Conservation (phyloP, 2,797 vertebrate genomes). For the Acanthornis magna region DNA sequence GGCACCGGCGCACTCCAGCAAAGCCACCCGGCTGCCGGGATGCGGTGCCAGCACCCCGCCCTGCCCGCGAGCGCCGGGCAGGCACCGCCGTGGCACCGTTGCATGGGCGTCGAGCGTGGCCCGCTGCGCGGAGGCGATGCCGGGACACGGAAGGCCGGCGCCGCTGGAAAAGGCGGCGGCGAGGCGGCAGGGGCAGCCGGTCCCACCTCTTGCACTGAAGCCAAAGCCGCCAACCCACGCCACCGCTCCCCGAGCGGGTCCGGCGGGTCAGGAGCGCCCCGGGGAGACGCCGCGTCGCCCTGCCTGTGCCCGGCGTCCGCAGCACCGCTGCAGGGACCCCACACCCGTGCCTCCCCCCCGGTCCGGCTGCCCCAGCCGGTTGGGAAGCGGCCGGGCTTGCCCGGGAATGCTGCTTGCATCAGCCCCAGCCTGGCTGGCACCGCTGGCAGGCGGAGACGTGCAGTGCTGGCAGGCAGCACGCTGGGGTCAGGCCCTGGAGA, state of each 20-base stretch:
- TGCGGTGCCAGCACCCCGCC: neutral
- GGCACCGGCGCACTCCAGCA: neutral
- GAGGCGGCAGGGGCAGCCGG: neutral
- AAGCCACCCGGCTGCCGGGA: neutral
- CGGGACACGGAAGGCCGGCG: neutral
- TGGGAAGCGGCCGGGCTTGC: constrained; percentile 20
- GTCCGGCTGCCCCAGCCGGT: constrained; percentile 29
- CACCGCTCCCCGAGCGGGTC: neutral
- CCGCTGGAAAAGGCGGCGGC: constrained; percentile 21
- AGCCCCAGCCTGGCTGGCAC: constrained; percentile 9
- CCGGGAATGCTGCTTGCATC: constrained; percentile 43
- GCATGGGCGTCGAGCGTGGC: neutral
- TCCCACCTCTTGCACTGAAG: neutral
- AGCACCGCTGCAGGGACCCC: constrained; percentile 54
- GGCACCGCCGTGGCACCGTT: constrained; percentile 17
- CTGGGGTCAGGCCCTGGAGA: neutral
- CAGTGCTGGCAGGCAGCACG: neutral
- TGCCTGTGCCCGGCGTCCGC: constrained; percentile 1
- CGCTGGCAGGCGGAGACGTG: neutral
- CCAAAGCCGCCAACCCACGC: neutral
- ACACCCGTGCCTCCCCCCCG: neutral
- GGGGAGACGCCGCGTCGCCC: neutral
- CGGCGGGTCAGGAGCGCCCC: neutral
- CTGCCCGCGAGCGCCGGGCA: neutral
- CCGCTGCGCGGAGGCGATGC: constrained; percentile 3